Evolutionary conservation across 92 coral and sea anemone species (phyloP).

Genomic region (Actinostola sp.): DNA sequence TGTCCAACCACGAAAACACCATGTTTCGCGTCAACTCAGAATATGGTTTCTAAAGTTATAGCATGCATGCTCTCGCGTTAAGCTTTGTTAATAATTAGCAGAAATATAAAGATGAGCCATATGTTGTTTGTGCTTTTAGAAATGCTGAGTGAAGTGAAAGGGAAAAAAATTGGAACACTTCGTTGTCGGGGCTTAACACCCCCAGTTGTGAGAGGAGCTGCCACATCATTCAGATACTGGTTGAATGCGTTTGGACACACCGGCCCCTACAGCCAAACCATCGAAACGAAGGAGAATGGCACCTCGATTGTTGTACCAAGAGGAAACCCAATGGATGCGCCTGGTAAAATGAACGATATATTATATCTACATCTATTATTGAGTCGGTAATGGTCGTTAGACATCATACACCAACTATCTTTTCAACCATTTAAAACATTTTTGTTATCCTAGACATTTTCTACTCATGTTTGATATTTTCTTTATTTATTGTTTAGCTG

Average conservation of each 20-base stretch:
- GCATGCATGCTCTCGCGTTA: no score
- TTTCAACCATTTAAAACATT: no score
- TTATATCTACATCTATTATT: no score
- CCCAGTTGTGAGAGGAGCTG: constrained; percentile 40
- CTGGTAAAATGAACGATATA: no score
- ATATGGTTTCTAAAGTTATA: no score
- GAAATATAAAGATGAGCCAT: no score
- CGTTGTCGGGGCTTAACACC: constrained; percentile 41
- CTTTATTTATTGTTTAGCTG: constrained; percentile 23
- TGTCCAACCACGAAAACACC: no score
- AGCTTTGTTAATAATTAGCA: no score
- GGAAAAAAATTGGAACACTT: constrained; percentile 37
- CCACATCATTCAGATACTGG: constrained; percentile 44
- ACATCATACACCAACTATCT: no score
- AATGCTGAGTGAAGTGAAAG: constrained; percentile 40
- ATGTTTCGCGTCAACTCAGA: no score
- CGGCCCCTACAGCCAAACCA: constrained; percentile 37
- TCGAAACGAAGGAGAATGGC: constrained; percentile 25
- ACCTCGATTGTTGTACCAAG: constrained; percentile 17
- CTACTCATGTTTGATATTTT: neutral
- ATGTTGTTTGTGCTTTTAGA: constrained; percentile 25
- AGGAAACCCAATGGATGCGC: constrained; percentile 51
- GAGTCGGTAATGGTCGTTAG: no score
- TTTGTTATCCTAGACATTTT: no score
- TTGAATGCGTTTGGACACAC: constrained; percentile 49